Base-by-base conservation (phyloP, 2,888 invertebrate species). In the Parochlus steinenii region DNA sequence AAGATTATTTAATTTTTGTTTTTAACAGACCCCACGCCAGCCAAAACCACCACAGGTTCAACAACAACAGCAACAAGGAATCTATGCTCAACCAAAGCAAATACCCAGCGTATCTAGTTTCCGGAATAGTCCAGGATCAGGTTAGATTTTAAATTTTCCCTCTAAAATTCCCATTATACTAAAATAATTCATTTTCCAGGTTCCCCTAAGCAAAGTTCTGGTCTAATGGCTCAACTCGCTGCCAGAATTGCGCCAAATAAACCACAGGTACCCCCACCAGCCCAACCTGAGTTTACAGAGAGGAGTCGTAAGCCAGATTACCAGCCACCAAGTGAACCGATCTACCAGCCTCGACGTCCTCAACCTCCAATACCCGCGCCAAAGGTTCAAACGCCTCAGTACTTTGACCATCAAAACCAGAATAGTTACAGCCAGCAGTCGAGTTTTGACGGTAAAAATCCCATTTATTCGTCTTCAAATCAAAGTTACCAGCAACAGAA, bases 401-500 rank as follows among this genome's bases (percentile, higher is more conserved):
- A 46, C 41, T 47, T 47, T 16, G 37, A 38, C 19, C 51, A 46
- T 17, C 47, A 46, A 31, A 46, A 44, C 37, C 48, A 53, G 18
- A 56, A 58, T 45, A 43, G 43, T 27, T 44, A 44, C 27, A 45
- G 44, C 31, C 51, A 39, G 45, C 48, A 17, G 39, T 38, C 47
- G 53, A 6, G 54, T n/a, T n/a, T n/a, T 56, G 18, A 54, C 56
- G 12, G 36, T 41, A 34, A 34, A 19, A 42, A 41, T 32, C 40
- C 35, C 20, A 60, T 58, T 19, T 62, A 71, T 53, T 71, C 71
- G 2, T 65, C 65, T 45, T 71, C 71, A 2, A 58, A 65, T 14
- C 65, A 65, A 46, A 17, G 25, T 57, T 19, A 44, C 52, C 15
- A 50, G 54, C 32, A 40, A 36, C 34, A 34, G 17, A 36, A 36